Base-by-base conservation (phyloP, 1,140 invertebrate species). In the Ceratina australensis region DNA sequence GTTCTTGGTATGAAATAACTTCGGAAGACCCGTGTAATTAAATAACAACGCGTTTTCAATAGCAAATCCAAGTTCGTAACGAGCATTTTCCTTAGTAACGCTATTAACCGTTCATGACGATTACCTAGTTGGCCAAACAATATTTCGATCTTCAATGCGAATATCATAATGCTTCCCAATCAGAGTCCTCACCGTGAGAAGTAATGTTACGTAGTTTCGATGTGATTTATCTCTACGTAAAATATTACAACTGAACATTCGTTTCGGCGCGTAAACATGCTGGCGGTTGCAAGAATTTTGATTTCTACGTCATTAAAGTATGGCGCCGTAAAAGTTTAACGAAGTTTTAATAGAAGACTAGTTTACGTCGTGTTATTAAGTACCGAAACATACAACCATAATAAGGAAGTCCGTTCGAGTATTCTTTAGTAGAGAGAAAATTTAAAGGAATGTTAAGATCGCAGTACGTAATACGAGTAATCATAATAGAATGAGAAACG, bases 221-320 rank as follows among this genome's bases (percentile, higher is more conserved):
- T 18, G 2, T 18, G 20, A 47, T 26, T 26, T 15, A 26, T 3
- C 12, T 5, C 3, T 7, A 24, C 47, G 8, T 4, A 20, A 7
- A 12, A 22, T 18, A 42, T 47, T 42, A 2, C 18, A 42, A 74
- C n/a, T 42, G 12, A 73, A 56, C 0, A 26, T 56, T 56, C 22
- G 7, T 12, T 15, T 20, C 13, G 22, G 28, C 2, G 16, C n/a
- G 15, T n/a, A 0, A 20, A 49, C 8, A 42, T 12, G 12, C 33
- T 20, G 20, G 8, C n/a, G 24, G 16, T 22, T 16, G 3, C 16
- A 52, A 4, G 2, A 54, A 15, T 2, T 54, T 26, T 15, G 12
- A 57, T 56, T 57, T 26, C 12, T 16, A 65, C 47, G 61, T 10
- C 72, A 47, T 28, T 67, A 13, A 49, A 18, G 15, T 75, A 75